Conservation (phyloP, 53 echinoderm and acorn worm species). For the Apostichopus leukothele region DNA sequence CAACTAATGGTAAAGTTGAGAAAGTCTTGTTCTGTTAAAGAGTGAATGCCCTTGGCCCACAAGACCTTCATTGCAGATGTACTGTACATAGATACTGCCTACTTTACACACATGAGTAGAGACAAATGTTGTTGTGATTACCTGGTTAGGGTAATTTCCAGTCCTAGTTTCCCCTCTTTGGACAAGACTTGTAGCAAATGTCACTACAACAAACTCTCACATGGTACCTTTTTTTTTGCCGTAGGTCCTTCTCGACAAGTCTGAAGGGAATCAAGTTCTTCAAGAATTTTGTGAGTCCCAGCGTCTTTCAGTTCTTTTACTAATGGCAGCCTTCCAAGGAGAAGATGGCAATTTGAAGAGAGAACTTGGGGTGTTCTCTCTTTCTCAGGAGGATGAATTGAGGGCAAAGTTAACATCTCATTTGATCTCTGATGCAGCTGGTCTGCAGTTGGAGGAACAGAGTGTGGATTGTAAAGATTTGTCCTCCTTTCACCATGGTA, state of each 20-base stretch:
- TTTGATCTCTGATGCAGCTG: slow-evolving; percentile 34
- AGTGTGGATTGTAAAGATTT: slow-evolving; percentile 36
- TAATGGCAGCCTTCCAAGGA: slow-evolving; percentile 49
- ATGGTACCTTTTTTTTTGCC: neutral
- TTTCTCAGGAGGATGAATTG: slow-evolving; percentile 1
- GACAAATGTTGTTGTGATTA: too few species aligned
- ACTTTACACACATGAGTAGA: too few species aligned
- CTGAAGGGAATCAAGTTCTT: slow-evolving; percentile 57
- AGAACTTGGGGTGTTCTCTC: slow-evolving; percentile 64
- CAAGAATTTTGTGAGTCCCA: slow-evolving; percentile 70
- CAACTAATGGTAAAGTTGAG: too few species aligned
- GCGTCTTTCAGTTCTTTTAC: slow-evolving; percentile 53
- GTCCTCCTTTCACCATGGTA: slow-evolving; percentile 71
- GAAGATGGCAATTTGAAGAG: slow-evolving; percentile 56
- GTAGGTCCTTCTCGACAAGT: slow-evolving; percentile 73
- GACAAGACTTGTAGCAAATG: too few species aligned
- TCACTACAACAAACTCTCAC: too few species aligned
- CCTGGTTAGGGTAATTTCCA: too few species aligned
- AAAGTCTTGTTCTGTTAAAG: too few species aligned
- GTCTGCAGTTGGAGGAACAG: slow-evolving; percentile 49
- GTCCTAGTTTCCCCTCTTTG: too few species aligned
- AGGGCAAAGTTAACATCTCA: slow-evolving; percentile 17
- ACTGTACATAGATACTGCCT: too few species aligned
- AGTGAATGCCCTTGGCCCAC: too few species aligned
- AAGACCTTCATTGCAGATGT: too few species aligned